Base-by-base conservation (phyloP, 2,888 invertebrate species). In the Cylloceria caligata region DNA sequence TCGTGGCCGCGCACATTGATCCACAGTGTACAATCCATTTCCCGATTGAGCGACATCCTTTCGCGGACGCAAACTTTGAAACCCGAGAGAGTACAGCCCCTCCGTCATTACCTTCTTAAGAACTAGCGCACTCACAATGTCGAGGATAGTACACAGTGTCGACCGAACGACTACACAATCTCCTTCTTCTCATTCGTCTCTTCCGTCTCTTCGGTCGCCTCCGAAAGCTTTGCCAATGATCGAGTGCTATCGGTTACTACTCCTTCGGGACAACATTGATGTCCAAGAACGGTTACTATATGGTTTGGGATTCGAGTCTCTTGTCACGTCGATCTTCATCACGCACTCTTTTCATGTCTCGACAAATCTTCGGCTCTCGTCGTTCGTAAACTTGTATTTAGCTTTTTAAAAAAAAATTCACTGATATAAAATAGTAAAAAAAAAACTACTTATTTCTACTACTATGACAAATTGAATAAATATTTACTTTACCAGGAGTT, bases 1-100 rank as follows among this genome's bases (percentile, higher is more conserved):
- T 39, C 45, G 45, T 34, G 16, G 71, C 27, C 42, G 36, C 30
- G 57, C 57, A 34, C 60, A 60, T 72, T 72, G 71, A 72, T 72
- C 71, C 71, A 21, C 71, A 16, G 3, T 42, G 52, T 75, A 65
- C 78, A 79, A 82, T 79, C 82, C 78, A 82, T 82, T 82, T 82
- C 67, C 77, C 78, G 78, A 78, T 78, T 79, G 78, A 78, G 71
- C 73, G 78, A 71, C 75, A 60, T 67, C 65, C 60, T 79, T 60
- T 71, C 60, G 57, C 27, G 71, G 42, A 52, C 36, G 60, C 71
- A 82, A 82, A 82, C 78, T 74, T 75, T 75, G 82, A 71, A 79
- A 82, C 78, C 65, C 71, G 78, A 82, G 71, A 36, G 60, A 30
- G 36, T 49, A 68, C n/a, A n/a, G 19, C n/a, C 39, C 42, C 52